A percentile compares a stretch with the other conserved stretches of the same genome.
These are phyloP conservation scores for Caradrina clavipalpis DNA, from an alignment of 2,888 invertebrate species.

Conservation along the genomic window DNA sequence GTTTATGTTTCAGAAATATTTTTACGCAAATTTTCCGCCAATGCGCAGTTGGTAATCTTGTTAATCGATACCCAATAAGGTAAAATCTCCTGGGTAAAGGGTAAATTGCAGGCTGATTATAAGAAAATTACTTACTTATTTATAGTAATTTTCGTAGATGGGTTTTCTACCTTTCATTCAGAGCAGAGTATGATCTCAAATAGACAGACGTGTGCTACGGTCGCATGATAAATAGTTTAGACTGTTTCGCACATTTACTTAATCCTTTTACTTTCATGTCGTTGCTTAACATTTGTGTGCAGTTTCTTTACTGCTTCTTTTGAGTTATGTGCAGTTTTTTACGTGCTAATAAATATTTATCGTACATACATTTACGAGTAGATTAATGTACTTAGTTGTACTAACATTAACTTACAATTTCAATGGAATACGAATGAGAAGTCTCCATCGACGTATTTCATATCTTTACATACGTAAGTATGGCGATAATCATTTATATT, in stretches of 20 bases:
- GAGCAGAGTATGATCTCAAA: not conserved
- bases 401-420: constrained; percentile 45
- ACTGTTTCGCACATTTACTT: constrained; percentile 18
- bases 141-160: too few relatives aligned
- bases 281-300: constrained; percentile 19
- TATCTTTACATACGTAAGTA: constrained; percentile 47
- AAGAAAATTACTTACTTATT: not conserved
- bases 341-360: constrained; percentile 62
- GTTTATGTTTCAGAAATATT: not conserved
- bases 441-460: constrained; percentile 42
- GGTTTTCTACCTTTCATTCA: not conserved
- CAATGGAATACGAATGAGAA: constrained; percentile 53
- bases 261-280: constrained; percentile 42
- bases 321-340: constrained; percentile 61
- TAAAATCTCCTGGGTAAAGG: not conserved
- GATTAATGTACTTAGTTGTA: constrained; percentile 35
- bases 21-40: not conserved
- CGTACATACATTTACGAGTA: constrained; percentile 11
- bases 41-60: not conserved
- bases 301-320: constrained; percentile 19
- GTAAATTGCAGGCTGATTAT: not conserved
- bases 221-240: constrained; percentile 19
- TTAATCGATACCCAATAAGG: constrained; percentile 13
- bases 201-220: constrained; percentile 4
- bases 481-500: constrained; percentile 54